Conservation (phyloP, 2,797 vertebrate species). For the Typhlichthys eigenmanni region DNA sequence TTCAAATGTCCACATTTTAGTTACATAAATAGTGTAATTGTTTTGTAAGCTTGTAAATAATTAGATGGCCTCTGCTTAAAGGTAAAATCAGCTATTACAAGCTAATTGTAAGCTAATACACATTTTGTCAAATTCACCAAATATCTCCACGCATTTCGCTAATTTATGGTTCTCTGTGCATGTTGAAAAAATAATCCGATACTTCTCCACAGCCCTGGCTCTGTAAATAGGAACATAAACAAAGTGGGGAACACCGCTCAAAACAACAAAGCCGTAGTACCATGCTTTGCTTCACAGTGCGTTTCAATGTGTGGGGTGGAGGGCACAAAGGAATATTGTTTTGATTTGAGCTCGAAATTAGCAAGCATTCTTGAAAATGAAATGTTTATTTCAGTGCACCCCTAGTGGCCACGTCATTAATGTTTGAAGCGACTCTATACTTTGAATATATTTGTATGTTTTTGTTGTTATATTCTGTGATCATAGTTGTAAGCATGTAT, state of each 20-base stretch:
- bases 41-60: constrained; percentile 25
- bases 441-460: not conserved
- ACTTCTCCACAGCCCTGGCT: too few relatives aligned
- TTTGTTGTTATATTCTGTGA: constrained; percentile 3
- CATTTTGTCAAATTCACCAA: too few relatives aligned
- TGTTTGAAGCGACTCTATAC: not conserved
- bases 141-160: not conserved
- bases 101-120: too few relatives aligned
- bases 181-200: too few relatives aligned
- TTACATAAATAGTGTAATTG: too few relatives aligned
- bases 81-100: too few relatives aligned
- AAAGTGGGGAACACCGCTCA: too few relatives aligned
- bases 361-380: too few relatives aligned
- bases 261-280: not conserved
- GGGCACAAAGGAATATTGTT: not conserved
- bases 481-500: constrained; percentile 1
- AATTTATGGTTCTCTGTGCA: constrained; percentile 13
- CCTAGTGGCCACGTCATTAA: constrained; percentile 4
- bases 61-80: constrained; percentile 34
- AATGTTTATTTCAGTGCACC: constrained; percentile 12
- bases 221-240: too few relatives aligned
- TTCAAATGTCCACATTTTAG: too few relatives aligned
- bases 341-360: too few relatives aligned
- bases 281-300: too few relatives aligned
- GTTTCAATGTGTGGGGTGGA: constrained; percentile 18